Evolutionary conservation across 1,140 invertebrate species (phyloP).

Genomic region (Lethocerus indicus): DNA sequence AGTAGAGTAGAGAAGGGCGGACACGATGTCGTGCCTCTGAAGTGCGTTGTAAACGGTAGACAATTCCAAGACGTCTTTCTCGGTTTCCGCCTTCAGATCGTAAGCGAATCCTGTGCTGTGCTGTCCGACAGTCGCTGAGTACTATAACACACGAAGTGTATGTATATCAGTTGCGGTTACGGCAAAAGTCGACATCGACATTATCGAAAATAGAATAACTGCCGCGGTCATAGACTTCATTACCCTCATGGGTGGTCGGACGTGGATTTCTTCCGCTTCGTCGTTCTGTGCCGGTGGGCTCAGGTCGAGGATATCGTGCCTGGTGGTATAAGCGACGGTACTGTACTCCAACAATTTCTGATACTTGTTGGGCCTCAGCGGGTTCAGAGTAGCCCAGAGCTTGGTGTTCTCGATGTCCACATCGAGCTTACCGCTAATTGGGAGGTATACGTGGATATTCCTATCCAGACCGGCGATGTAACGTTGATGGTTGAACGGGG

Average conservation of each 20-base stretch:
- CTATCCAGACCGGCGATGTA: conserved; percentile 39
- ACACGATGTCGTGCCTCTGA: conserved; percentile 16
- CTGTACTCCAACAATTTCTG: conserved; percentile 33
- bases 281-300: conserved; percentile 25
- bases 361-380: conserved; percentile 27
- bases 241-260: conserved; percentile 20
- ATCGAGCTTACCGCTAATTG: conserved; percentile 26
- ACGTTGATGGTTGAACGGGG: conserved; percentile 37
- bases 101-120: conserved; percentile 25
- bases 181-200: no score
- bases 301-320: conserved; percentile 32
- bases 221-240: no score
- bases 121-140: conserved; percentile 5
- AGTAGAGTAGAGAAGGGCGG: conserved; percentile 16
- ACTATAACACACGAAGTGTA: neutral
- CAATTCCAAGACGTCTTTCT: conserved; percentile 22
- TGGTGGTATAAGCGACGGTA: conserved; percentile 36
- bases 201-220: no score
- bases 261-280: conserved; percentile 24
- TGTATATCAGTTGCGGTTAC: no score
- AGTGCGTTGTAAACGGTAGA: conserved; percentile 9
- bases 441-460: conserved; percentile 33
- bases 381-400: conserved; percentile 26
- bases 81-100: conserved; percentile 28
- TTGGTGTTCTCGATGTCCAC: conserved; percentile 28